Evolutionary conservation across 2,113 vertebrate genomes (phyloP).

Genomic region (Pterocles gutturalis): DNA sequence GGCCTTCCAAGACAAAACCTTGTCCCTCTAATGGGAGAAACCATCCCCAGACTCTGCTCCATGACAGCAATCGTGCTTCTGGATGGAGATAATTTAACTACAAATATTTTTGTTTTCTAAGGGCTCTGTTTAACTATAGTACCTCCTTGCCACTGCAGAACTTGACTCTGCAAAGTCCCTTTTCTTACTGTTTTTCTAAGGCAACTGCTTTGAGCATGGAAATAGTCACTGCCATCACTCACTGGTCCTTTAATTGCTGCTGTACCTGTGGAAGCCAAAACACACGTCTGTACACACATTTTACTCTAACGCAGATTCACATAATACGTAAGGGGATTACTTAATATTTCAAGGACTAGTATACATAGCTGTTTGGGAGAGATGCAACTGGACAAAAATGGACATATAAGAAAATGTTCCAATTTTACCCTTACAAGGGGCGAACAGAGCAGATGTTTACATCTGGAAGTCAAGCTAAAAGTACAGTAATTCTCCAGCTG

Average conservation of each 20-base stretch:
- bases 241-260: background rate
- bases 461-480: constrained; percentile 22
- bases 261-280: background rate
- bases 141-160: background rate
- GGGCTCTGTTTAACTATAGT: background rate
- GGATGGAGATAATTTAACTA: background rate
- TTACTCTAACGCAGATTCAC: background rate
- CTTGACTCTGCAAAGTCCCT: background rate
- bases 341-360: background rate
- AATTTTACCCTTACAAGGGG: constrained; percentile 11
- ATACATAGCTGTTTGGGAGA: background rate
- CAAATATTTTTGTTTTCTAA: background rate
- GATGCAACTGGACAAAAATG: background rate
- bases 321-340: background rate
- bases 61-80: background rate
- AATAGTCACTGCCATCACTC: background rate
- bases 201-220: background rate
- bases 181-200: background rate
- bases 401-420: background rate
- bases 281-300: background rate
- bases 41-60: background rate
- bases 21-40: background rate
- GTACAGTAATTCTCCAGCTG: background rate
- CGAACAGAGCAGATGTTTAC: constrained; percentile 29
- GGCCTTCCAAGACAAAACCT: background rate